Evolutionary conservation across 2,113 vertebrate species (phyloP), one percentile per base, ranked within the genome.

Genomic region (Sylvia atricapilla): DNA sequence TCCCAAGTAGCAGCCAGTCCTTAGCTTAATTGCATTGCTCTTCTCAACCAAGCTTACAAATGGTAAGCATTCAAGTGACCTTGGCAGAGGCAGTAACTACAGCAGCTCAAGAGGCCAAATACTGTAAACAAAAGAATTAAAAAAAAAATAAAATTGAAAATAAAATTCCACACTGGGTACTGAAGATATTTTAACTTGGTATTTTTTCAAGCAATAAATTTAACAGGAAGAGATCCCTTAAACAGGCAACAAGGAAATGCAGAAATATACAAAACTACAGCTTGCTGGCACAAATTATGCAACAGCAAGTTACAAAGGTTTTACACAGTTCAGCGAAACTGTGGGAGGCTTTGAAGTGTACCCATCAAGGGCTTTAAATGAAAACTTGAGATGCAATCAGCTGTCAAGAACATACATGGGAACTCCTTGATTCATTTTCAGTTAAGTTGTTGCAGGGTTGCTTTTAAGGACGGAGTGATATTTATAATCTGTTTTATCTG

Each of bases 281-380:
- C 63, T 80, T 62, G 55, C 44, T 59, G 56, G 56, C 81, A 73
- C 69, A 92, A 84, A 94, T 93, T 92, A 91, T 24, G 73, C 88
- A 95, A 85, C 4, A 75, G 59, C 31, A 47, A 92, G 47, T 35
- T 72, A 80, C 75, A 85, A 90, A 94, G 94, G 72, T 74, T 93
- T 95, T 72, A 90, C 47, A 85, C 39, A 63, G 82, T 84, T 92
- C 89, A 94, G 90, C 2, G 0, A 88, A 95, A 90, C 92, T 44
- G 56, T 59, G 62, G 88, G 76, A 85, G 81, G 90, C 85, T 94
- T 81, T 94, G 87, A 94, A 90, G 79, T 63, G 68, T 16, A 58
- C 41, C 39, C 91, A 82, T 79, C 74, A 50, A 79, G 89, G 39
- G 55, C 63, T 80, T 69, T 47, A 69, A 83, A 64, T 27, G 55